Base-by-base conservation (phyloP, 2,113 vertebrate species). In the Marmota flaviventris region DNA sequence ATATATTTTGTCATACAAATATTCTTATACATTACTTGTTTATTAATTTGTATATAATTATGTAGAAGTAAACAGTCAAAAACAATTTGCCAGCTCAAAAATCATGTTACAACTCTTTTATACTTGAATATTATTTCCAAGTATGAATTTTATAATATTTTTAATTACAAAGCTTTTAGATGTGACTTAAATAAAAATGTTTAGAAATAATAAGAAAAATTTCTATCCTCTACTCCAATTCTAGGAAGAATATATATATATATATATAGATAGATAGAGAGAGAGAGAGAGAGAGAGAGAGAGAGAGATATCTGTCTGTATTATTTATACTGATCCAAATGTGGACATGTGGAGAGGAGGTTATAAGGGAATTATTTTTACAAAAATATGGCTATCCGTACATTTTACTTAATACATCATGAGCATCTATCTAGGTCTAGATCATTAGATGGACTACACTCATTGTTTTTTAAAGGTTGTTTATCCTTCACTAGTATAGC, bases 1-100 rank as follows among this genome's bases (percentile, higher is more conserved):
- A 56, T 85, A 45, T 81, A 82, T 76, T 90, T 87, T 90, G 12
- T 90, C 24, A 84, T 95, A 69, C 18, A 92, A 83, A 45, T 92
- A 20, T 85, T 18, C 48, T 12, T 72, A 12, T 75, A 65, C 78
- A 17, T 79, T 25, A 91, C 72, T 69, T 56, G 20, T 70, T 85
- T 93, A 70, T 79, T 78, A 65, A 85, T 69, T 93, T 78, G 5
- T 53, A 76, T 42, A 51, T 58, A 75, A 53, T 82, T 91, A 18
- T 81, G n/a, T 85, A 90, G 79, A 81, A 63, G 37, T 45, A 34
- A 85, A 81, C 16, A 76, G 22, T 67, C 53, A 77, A 91, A 85
- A 53, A 25, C 81, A 90, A 61, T 56, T 75, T 95, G 13, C n/a
- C 29, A 90, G 22, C 27, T 58, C n/a, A 91, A 61, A 95, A 93